Evolutionary conservation across 2,113 vertebrate genomes (phyloP).

Genomic region (Tetrax tetrax): DNA sequence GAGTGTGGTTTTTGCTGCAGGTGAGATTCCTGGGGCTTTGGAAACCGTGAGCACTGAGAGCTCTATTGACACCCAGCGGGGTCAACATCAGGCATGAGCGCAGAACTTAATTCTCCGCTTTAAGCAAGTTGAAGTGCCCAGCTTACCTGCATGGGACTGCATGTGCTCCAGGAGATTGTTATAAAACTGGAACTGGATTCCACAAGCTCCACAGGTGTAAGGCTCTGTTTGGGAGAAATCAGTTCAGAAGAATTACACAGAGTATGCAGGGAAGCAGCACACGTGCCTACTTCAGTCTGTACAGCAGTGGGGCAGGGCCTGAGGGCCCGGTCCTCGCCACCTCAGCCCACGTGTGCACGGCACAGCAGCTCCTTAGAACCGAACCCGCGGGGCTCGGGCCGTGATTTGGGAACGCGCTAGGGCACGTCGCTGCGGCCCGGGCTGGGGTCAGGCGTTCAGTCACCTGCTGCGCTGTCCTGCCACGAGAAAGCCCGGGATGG

Average conservation of each 20-base stretch:
- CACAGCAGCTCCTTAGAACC: background rate
- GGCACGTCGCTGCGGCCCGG: background rate
- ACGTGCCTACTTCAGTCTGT: constrained; percentile 39
- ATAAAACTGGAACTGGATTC: constrained; percentile 99
- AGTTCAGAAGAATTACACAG: constrained; percentile 63
- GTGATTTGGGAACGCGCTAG: accelerated
- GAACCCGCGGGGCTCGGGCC: background rate
- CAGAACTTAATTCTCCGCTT: constrained; percentile 31
- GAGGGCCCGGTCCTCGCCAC: background rate
- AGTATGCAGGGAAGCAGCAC: constrained; percentile 43
- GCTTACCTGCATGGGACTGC: constrained; percentile 98
- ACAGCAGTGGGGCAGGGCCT: background rate
- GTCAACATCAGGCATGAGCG: constrained; percentile 31
- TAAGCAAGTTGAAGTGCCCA: background rate
- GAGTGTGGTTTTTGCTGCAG: background rate
- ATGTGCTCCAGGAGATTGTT: constrained; percentile 99
- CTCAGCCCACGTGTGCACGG: background rate
- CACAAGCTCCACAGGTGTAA: constrained; percentile 97
- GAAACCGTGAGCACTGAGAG: constrained; percentile 5
- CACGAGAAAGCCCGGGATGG: background rate
- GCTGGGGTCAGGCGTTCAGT: background rate
- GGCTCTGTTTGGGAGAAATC: constrained; percentile 89
- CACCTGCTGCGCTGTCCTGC: background rate
- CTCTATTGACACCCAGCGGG: background rate
- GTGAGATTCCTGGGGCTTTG: constrained; percentile 27